These are phyloP conservation scores for Oreochromis niloticus DNA, from an alignment of 2,113 vertebrate genomes.

Conservation along the genomic window DNA sequence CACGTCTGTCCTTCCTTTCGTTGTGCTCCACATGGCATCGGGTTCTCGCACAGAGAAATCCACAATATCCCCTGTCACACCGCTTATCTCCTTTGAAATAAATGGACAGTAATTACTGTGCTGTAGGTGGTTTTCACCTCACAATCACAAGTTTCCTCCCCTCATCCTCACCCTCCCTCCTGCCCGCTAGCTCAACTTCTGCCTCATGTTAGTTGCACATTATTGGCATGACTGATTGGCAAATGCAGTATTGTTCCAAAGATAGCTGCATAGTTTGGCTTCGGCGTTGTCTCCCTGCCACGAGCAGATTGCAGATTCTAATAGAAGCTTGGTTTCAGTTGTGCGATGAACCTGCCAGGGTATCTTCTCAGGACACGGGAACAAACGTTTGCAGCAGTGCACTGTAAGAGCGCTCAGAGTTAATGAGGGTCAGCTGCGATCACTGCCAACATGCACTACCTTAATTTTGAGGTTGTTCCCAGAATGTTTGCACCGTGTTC, in stretches of 20 bases:
- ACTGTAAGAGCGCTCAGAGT: background rate
- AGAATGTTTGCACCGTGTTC: background rate
- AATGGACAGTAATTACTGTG: conserved; percentile 24
- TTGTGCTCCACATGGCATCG: background rate
- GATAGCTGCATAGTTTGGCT: conserved; percentile 11
- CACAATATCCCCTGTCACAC: background rate
- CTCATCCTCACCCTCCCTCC: background rate
- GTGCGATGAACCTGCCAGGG: background rate
- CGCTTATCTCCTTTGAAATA: conserved; percentile 26
- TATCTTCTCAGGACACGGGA: background rate
- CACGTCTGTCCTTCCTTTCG: background rate
- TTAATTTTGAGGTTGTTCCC: background rate
- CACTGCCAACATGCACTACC: background rate
- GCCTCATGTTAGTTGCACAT: conserved; percentile 3
- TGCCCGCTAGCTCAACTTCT: background rate
- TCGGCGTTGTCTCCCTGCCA: background rate
- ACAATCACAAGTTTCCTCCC: background rate
- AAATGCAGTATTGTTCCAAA: conserved; percentile 6
- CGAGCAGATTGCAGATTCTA: conserved; percentile 14
- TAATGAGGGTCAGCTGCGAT: background rate
- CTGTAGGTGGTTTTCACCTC: conserved; percentile 28
- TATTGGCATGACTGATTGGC: conserved; percentile 12
- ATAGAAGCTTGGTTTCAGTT: conserved; percentile 15
- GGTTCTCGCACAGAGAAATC: conserved; percentile 19
- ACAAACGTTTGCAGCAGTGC: background rate